These are phyloP conservation scores for Ylistrum balloti DNA, from an alignment of 1,140 invertebrate genomes.

Conservation along the genomic window DNA sequence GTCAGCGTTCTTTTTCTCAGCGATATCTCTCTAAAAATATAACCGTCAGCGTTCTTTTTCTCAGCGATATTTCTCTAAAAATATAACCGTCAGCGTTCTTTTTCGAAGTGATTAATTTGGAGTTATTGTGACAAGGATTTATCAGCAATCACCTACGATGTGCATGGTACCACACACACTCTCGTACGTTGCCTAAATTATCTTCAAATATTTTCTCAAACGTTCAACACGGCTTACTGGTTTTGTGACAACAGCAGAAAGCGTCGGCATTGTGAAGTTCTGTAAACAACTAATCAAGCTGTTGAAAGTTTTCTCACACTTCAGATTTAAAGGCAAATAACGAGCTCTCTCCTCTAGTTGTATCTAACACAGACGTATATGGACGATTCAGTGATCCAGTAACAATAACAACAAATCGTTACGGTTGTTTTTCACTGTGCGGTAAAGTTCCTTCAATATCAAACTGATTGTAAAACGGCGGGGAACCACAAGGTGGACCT, in stretches of 20 bases:
- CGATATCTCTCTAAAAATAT: too few relatives aligned
- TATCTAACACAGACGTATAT: neutral
- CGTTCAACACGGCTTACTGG: neutral
- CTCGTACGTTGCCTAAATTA: slow-evolving; percentile 10
- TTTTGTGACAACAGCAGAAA: slow-evolving; percentile 8
- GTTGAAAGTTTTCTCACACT: slow-evolving; percentile 38
- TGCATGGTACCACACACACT: neutral
- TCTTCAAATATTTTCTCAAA: slow-evolving; percentile 10
- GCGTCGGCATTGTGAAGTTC: neutral
- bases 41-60: too few relatives aligned
- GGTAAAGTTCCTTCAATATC: neutral
- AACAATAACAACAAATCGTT: neutral
- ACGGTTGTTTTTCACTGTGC: neutral
- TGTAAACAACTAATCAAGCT: slow-evolving; percentile 16
- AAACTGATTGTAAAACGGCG: too few relatives aligned
- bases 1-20: too few relatives aligned
- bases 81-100: neutral
- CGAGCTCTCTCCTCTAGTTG: neutral
- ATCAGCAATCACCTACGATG: neutral
- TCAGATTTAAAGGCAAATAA: slow-evolving; percentile 31
- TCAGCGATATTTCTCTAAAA: neutral
- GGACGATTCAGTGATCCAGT: neutral
- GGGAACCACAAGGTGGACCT: too few relatives aligned
- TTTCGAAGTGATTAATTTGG: neutral
- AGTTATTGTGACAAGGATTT: neutral